Evolutionary conservation across 2,113 vertebrate species (phyloP), one percentile per base, ranked within the genome.

Genomic region (Eclectus roratus): DNA sequence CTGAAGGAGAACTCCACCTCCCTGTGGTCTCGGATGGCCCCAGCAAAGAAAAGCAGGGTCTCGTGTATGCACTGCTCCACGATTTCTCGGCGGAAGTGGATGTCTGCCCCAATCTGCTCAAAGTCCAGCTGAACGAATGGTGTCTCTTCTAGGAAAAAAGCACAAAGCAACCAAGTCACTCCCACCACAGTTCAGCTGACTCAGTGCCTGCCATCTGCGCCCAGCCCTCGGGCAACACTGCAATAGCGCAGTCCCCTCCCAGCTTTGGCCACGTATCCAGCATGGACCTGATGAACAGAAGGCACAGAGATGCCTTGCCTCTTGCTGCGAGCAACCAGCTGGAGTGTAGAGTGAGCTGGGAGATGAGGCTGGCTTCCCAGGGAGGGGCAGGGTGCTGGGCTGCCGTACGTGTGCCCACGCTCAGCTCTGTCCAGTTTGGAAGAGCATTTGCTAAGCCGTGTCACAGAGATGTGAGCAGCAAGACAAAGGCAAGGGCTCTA

Each of bases 1-100:
- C 28, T 91, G 63, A 91, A 81, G 0, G 33, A 44, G 47, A 91
- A 70, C 43, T 91, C 89, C 70, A 91, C 89, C 35, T 91, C 89
- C 19, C 55, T 86, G 17, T 56, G 69, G 4, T 81, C 83, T 56
- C 9, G 31, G 27, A 91, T 70, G 16, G 89, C 77, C 35, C 23
- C 77, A 76, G 89, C 77, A 70, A 91, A 87, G 55, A 16, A 81
- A 21, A 81, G 77, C 31, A 87, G 31, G 18, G 31, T 91, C 55
- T 91, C 89, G 5, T 81, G 77, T 7, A 81, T 50, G 20, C 89
- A 91, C 1, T 50, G 69, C 55, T 91, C 41, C 83, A 81, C 7
- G 19, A 91, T 76, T 18, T 76, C 83, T 0, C 5, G 55, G 77
- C 89, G 77, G 47, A 91, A 91, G 43, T 44, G 77, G 21, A 5